Evolutionary conservation across 2,888 invertebrate genomes (phyloP).

Genomic region (Melolontha melolontha): DNA sequence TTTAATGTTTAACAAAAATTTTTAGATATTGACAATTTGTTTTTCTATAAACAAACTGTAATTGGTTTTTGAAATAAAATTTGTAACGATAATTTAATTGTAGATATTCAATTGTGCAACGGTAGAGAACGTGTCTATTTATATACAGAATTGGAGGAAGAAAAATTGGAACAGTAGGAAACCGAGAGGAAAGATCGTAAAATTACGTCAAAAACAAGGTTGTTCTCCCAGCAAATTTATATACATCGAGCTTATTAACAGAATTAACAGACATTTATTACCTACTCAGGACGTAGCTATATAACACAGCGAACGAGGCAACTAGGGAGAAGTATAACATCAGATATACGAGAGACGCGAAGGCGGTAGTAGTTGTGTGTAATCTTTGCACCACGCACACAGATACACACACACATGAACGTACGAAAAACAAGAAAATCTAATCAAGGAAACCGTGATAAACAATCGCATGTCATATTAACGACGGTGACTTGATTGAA

Average conservation of each 20-base stretch:
- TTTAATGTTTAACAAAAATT: no score
- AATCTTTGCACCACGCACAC: no score
- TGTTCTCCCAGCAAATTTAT: slow-evolving; percentile 24
- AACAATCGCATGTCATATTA: slow-evolving; percentile 62
- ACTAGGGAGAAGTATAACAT: slow-evolving; percentile 11
- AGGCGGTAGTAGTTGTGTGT: not conserved
- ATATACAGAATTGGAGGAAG: slow-evolving; percentile 1
- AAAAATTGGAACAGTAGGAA: slow-evolving; percentile 22
- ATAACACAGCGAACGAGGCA: slow-evolving; percentile 5
- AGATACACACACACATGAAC: not conserved
- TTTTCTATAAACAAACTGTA: no score
- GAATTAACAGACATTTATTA: slow-evolving; percentile 41
- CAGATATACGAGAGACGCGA: not conserved
- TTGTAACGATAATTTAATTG: no score
- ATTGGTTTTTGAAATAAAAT: no score
- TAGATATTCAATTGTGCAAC: no score
- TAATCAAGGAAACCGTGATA: slow-evolving; percentile 58
- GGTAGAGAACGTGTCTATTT: no score
- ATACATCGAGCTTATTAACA: slow-evolving; percentile 38
- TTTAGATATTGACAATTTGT: no score
- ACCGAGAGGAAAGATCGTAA: slow-evolving; percentile 31
- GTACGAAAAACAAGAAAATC: slow-evolving; percentile 57
- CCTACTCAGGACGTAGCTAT: slow-evolving; percentile 9
- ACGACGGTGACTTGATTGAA: slow-evolving; percentile 58
- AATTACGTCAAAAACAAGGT: slow-evolving; percentile 40